A percentile compares a stretch with the other conserved stretches of the same genome.
phyloP scores from a whole-genome alignment of 2,888 invertebrate species.

The Athripsodes cinereus region DNA sequence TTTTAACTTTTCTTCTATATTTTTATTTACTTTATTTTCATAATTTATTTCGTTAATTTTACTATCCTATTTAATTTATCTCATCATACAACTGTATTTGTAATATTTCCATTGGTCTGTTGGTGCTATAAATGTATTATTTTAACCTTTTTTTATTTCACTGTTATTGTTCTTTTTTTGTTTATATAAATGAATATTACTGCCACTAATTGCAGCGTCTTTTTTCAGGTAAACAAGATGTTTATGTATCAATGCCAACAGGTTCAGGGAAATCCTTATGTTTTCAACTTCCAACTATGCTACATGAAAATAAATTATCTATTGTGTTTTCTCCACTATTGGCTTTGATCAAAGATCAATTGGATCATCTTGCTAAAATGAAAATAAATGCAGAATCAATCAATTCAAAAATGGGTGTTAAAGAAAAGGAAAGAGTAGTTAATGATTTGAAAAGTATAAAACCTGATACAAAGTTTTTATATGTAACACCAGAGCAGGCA shows the following conservation, averaged over 20 bases:
- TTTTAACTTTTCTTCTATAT: too few species aligned
- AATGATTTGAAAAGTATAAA: constrained; percentile 67
- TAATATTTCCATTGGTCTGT: too few species aligned
- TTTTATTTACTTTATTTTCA: too few species aligned
- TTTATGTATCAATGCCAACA: constrained; percentile 97
- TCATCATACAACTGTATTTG: too few species aligned
- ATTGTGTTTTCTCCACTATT: constrained; percentile 94
- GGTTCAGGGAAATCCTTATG: constrained; percentile 97
- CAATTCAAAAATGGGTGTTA: constrained; percentile 81
- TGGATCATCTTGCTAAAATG: constrained; percentile 72
- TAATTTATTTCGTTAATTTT: too few species aligned
- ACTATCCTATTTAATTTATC: too few species aligned
- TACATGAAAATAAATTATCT: constrained; percentile 73
- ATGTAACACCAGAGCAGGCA: constrained; percentile 96
- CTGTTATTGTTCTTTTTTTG: too few species aligned
- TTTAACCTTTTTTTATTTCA: too few species aligned
- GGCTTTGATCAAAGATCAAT: constrained; percentile 95
- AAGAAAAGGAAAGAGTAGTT: constrained; percentile 71
- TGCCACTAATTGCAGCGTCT: background rate
- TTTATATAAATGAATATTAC: too few species aligned
- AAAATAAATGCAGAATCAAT: constrained; percentile 82
- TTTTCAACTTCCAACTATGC: constrained; percentile 91
- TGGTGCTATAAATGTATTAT: too few species aligned
- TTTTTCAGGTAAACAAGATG: constrained; percentile 73
- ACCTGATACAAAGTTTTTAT: constrained; percentile 79